Percentiles rank a stretch among this genome's conserved stretches.
These are phyloP conservation scores for Mus caroli DNA, from an alignment of 2,797 vertebrate genomes.

Conservation along the genomic window DNA sequence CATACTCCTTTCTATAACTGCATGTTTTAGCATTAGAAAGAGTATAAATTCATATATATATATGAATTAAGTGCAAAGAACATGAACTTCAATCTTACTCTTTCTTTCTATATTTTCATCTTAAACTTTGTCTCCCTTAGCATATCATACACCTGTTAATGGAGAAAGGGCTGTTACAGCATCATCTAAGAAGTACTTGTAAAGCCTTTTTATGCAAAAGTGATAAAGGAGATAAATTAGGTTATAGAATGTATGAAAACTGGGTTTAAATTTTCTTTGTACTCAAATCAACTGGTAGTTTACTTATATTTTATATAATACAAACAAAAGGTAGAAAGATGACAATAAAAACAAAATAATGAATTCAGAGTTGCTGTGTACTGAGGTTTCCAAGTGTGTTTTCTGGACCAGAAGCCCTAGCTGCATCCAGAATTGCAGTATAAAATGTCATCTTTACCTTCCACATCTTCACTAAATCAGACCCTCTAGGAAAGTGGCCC, in stretches of 20 bases:
- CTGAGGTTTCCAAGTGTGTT: not conserved
- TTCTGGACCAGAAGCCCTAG: not conserved
- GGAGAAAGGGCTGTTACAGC: not conserved
- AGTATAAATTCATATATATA: no score
- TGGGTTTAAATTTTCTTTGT: not conserved
- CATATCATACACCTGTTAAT: not conserved
- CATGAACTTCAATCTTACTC: not conserved
- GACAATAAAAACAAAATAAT: not conserved
- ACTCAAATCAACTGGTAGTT: not conserved
- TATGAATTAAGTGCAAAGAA: not conserved
- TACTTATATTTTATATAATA: constrained; percentile 24
- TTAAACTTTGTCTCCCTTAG: not conserved
- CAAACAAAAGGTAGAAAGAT: constrained; percentile 33
- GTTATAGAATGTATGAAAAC: not conserved
- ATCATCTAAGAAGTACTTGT: not conserved
- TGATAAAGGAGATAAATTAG: not conserved
- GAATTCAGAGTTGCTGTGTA: not conserved
- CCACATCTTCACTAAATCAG: not conserved
- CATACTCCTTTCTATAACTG: not conserved
- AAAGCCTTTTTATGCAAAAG: not conserved
- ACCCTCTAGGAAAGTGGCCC: not conserved
- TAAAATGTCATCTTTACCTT: not conserved
- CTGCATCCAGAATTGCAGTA: not conserved
- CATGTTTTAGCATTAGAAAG: not conserved
- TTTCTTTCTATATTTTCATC: not conserved